Percentiles rank a stretch among this genome's conserved stretches.
Conservation (phyloP, 2,113 vertebrate genomes). For the Cranoglanis bouderius region DNA sequence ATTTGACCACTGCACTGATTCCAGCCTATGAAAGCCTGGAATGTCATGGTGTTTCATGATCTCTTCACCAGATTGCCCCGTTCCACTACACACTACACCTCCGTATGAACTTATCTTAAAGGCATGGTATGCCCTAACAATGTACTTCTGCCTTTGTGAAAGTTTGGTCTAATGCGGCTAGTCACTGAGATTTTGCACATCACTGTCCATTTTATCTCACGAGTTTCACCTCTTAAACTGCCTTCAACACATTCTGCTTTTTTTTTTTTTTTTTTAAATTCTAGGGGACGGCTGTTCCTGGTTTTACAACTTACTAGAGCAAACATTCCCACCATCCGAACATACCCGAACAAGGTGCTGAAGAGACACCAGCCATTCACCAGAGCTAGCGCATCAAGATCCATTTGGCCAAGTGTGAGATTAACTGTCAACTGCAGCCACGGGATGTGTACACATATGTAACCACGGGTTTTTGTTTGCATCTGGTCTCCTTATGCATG, state of each 20-base stretch:
- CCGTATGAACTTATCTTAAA: conserved; percentile 22
- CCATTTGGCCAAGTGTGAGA: conserved; percentile 63
- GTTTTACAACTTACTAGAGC: conserved; percentile 25
- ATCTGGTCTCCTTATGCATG: conserved; percentile 85
- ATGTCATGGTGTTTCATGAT: conserved; percentile 52
- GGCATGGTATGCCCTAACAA: not conserved
- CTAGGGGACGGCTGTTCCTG: not conserved
- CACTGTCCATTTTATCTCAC: not conserved
- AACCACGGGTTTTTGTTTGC: conserved; percentile 69
- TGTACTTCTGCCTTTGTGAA: not conserved
- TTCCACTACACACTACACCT: conserved; percentile 11
- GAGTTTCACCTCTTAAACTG: not conserved
- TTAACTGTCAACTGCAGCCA: conserved; percentile 62
- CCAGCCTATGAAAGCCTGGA: conserved; percentile 44
- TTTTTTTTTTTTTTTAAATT: not conserved
- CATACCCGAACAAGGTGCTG: not conserved
- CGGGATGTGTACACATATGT: conserved; percentile 65
- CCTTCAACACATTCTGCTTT: not conserved
- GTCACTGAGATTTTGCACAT: not conserved
- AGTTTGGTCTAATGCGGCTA: not conserved
- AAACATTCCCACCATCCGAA: conserved; percentile 14
- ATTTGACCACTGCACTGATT: conserved; percentile 35
- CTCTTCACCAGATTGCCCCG: conserved; percentile 52
- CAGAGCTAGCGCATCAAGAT: conserved; percentile 58
- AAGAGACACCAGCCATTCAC: not conserved